Conservation (phyloP, 2,888 invertebrate genomes). For the Ennomos quercinarius region DNA sequence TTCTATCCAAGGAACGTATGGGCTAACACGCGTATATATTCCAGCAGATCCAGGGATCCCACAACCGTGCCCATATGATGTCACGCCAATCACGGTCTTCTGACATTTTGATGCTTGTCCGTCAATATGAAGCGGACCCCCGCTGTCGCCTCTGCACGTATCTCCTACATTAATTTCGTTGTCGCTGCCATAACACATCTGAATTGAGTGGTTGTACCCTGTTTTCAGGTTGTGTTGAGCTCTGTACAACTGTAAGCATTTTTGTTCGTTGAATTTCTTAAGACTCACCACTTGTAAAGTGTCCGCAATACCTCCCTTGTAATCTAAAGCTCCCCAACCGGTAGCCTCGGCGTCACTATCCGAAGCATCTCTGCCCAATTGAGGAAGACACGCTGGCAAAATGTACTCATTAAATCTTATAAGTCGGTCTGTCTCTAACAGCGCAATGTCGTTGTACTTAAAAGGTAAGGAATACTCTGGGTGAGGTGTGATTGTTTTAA, state of each 20-base stretch:
- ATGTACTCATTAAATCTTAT: conserved; percentile 6
- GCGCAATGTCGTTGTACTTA: conserved; percentile 52
- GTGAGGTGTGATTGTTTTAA: conserved; percentile 23
- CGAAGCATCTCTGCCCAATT: not conserved
- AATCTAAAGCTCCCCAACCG: conserved; percentile 10
- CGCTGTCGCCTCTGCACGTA: conserved; percentile 35
- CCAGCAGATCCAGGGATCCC: conserved; percentile 8
- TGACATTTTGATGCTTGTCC: not conserved
- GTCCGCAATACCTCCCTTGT: not conserved
- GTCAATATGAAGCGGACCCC: conserved; percentile 15
- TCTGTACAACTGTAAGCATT: conserved; percentile 29
- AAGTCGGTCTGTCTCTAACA: conserved; percentile 32
- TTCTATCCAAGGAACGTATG: conserved; percentile 19
- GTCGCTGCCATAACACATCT: conserved; percentile 38
- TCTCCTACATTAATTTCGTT: conserved; percentile 6
- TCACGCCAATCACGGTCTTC: conserved; percentile 12
- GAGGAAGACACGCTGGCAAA: conserved; percentile 9
- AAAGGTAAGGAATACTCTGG: conserved; percentile 44
- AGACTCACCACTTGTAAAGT: conserved; percentile 10
- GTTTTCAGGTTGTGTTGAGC: conserved; percentile 21
- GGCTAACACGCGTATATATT: conserved; percentile 3
- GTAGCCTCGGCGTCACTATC: conserved; percentile 7
- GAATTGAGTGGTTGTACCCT: conserved; percentile 30
- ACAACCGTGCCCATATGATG: conserved; percentile 15
- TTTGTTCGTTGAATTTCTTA: conserved; percentile 1